Percentiles rank a stretch among this genome's conserved stretches.
Evolutionary conservation across 2,888 invertebrate genomes (phyloP).

Genomic region (Pristionchus maxplancki): DNA sequence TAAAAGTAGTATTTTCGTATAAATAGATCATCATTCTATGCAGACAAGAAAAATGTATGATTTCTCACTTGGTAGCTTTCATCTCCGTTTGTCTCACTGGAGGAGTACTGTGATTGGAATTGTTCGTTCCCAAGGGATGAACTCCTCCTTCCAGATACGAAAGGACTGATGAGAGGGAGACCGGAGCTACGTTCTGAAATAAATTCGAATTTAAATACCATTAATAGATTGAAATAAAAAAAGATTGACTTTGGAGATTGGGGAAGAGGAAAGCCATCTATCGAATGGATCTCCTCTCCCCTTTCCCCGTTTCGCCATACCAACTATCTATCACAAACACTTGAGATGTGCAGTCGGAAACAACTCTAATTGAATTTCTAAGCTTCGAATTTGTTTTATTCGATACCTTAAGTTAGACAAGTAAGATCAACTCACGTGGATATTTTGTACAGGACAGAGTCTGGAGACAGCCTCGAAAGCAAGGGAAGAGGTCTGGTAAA

Average conservation of each 20-base stretch:
- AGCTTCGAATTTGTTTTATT: neutral
- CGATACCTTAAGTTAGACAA: neutral
- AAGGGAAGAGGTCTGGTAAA: conserved; percentile 81
- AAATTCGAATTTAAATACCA: no score
- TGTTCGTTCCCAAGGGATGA: neutral
- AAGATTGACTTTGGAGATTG: neutral
- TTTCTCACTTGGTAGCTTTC: neutral
- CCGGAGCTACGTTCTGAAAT: conserved; percentile 1
- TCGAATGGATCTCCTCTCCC: conserved; percentile 55
- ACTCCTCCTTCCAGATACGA: conserved; percentile 24
- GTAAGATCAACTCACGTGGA: conserved; percentile 78
- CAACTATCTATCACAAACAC: neutral
- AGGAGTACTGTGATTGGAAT: neutral
- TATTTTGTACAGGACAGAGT: conserved; percentile 79
- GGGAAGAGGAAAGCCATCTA: neutral
- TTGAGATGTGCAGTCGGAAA: neutral
- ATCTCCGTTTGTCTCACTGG: neutral
- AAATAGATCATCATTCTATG: no score
- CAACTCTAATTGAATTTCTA: conserved; percentile 55
- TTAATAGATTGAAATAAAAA: neutral
- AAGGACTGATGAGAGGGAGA: neutral
- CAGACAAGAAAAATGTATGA: neutral
- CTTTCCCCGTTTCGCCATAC: conserved; percentile 60
- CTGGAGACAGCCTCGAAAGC: conserved; percentile 79
- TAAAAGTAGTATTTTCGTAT: no score